phyloP scores from a whole-genome alignment of 2,888 invertebrate species.

The Cyrtodaria siliqua region DNA sequence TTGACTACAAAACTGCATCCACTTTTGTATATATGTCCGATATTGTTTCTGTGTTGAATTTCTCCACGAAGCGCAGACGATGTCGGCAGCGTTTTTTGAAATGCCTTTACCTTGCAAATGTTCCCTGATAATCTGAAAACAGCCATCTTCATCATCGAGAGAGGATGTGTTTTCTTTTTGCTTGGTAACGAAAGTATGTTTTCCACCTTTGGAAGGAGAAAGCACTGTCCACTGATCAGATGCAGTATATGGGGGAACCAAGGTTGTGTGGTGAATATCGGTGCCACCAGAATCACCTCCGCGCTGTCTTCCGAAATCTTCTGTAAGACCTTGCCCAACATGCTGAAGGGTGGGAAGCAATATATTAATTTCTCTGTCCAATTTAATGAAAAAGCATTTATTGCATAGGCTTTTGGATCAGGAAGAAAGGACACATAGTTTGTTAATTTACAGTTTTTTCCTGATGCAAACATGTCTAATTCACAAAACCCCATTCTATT shows the following conservation, averaged over 20 bases:
- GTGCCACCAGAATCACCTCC: conserved; percentile 13
- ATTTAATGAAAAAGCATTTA: conserved; percentile 50
- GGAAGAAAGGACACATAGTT: too few relatives aligned
- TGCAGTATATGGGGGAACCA: conserved; percentile 13
- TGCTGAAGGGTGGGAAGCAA: too few relatives aligned
- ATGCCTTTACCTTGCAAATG: conserved; percentile 19
- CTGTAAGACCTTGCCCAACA: too few relatives aligned
- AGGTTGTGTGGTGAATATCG: conserved; percentile 12
- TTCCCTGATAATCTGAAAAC: conserved; percentile 45
- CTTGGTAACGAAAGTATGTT: too few relatives aligned
- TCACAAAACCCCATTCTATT: background rate
- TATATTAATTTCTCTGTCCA: conserved; percentile 13
- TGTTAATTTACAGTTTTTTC: conserved; percentile 24
- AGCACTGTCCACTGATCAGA: background rate
- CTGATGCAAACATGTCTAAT: conserved; percentile 61
- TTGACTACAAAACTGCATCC: too few relatives aligned
- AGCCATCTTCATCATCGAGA: background rate
- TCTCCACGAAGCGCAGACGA: background rate
- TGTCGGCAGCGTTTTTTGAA: conserved; percentile 13
- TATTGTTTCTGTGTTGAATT: background rate
- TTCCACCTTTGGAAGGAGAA: background rate
- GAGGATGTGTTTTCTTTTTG: too few relatives aligned
- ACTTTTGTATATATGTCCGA: background rate
- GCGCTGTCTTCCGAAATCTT: too few relatives aligned
- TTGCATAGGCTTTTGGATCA: conserved; percentile 40